Percentiles rank a stretch among this genome's conserved stretches.
Evolutionary conservation across 2,888 invertebrate species (phyloP).

Genomic region (Harpalus rufipes): DNA sequence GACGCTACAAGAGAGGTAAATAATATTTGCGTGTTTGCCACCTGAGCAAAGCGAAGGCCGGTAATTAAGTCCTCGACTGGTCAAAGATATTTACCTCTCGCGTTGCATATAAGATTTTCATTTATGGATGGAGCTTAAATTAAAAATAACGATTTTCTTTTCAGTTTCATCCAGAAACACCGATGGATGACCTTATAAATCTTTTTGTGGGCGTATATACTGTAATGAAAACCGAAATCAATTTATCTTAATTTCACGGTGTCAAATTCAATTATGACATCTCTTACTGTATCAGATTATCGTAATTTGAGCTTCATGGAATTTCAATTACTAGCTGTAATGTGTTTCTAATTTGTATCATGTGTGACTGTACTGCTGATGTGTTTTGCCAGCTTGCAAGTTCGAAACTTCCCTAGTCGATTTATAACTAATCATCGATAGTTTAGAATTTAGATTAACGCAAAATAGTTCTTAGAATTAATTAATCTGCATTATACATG

Average conservation of each 20-base stretch:
- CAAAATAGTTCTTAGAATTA: not conserved
- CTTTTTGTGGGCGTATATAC: not conserved
- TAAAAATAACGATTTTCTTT: not conserved
- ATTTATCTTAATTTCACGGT: slow-evolving; percentile 27
- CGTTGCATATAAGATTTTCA: too few relatives aligned
- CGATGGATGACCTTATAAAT: not conserved
- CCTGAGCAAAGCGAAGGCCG: too few relatives aligned
- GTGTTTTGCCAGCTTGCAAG: slow-evolving; percentile 15
- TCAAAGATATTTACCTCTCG: too few relatives aligned
- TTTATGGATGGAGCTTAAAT: too few relatives aligned
- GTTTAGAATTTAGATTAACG: not conserved
- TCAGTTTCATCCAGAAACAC: not conserved
- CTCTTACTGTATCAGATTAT: slow-evolving; percentile 26
- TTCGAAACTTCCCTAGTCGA: not conserved
- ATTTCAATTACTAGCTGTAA: slow-evolving; percentile 17
- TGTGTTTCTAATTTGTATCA: slow-evolving; percentile 33
- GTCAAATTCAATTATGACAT: slow-evolving; percentile 30
- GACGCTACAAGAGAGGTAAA: too few relatives aligned
- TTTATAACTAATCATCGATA: not conserved
- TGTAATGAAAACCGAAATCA: slow-evolving; percentile 5
- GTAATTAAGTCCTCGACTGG: too few relatives aligned
- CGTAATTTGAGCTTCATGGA: slow-evolving; percentile 19
- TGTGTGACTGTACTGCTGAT: slow-evolving; percentile 21
- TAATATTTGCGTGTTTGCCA: too few relatives aligned
- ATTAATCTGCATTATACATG: not conserved